A percentile compares a stretch with the other conserved stretches of the same genome.
Conservation (phyloP, 2,797 vertebrate genomes). For the Hippopotamyrus pictus region DNA sequence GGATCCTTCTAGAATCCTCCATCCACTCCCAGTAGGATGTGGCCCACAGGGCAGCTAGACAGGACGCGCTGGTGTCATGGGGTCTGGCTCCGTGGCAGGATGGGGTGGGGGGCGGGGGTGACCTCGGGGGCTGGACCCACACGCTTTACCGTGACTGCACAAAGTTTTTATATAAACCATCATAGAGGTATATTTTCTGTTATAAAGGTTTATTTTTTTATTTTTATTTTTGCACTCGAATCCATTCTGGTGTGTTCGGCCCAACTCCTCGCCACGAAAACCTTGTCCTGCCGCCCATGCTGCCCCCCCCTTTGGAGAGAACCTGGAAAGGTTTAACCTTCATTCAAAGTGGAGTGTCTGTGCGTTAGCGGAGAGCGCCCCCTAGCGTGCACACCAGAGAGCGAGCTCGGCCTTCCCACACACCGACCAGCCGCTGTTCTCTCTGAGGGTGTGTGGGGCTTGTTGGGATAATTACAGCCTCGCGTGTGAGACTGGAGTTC, state of each 20-base stretch:
- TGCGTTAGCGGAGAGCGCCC: neutral
- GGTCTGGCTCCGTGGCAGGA: neutral
- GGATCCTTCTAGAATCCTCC: neutral
- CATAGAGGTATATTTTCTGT: slow-evolving; percentile 22
- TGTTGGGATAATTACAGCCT: neutral
- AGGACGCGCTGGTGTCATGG: neutral
- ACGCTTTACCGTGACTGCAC: neutral
- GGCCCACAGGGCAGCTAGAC: too few relatives aligned
- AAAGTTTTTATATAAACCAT: slow-evolving; percentile 19
- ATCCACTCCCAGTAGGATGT: neutral
- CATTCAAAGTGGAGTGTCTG: neutral
- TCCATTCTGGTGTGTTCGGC: neutral
- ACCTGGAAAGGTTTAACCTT: neutral
- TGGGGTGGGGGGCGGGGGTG: neutral
- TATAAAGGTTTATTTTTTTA: slow-evolving; percentile 24
- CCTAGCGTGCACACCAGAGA: neutral
- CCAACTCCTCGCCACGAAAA: neutral
- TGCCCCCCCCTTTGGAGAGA: slow-evolving; percentile 31
- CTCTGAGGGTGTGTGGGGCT: neutral
- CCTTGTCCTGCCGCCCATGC: neutral
- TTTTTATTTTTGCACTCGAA: slow-evolving; percentile 13
- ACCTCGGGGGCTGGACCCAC: neutral
- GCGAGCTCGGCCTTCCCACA: neutral
- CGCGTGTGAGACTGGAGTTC: slow-evolving; percentile 28
- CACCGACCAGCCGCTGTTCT: neutral